Percentiles rank a stretch among this genome's conserved stretches.
These are phyloP conservation scores for Pristionchus arcanus DNA, from an alignment of 2,888 invertebrate genomes.

Conservation along the genomic window DNA sequence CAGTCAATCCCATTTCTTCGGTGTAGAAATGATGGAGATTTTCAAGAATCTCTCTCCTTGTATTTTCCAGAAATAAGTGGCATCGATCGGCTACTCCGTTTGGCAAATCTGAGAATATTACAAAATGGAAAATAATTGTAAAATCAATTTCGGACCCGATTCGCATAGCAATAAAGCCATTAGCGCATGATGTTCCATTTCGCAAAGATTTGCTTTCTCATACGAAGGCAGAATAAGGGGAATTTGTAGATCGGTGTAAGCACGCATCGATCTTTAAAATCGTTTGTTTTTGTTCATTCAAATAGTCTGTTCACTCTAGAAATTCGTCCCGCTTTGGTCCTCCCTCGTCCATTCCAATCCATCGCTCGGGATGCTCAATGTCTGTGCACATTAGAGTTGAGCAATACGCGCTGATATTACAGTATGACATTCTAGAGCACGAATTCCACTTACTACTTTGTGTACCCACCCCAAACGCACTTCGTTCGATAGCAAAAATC, in stretches of 20 bases:
- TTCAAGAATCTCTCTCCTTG: background rate
- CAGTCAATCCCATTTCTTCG: background rate
- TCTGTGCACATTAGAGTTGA: background rate
- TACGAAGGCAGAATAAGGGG: background rate
- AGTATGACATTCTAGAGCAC: background rate
- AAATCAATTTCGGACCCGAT: background rate
- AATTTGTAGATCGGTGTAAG: background rate
- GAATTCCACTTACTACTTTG: background rate
- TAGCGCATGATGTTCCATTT: background rate
- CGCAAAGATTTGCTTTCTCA: background rate
- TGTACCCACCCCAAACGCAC: background rate
- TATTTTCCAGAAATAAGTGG: background rate
- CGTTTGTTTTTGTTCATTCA: background rate
- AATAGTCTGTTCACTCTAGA: background rate
- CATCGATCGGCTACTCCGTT: background rate
- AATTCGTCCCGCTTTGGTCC: background rate
- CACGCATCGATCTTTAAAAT: background rate
- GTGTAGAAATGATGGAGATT: constrained; percentile 9
- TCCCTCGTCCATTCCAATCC: background rate
- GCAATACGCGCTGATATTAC: background rate
- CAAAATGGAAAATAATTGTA: background rate
- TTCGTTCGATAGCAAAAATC: background rate
- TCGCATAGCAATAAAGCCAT: background rate
- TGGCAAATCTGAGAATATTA: background rate
- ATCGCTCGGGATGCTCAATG: background rate